A percentile compares a stretch with the other conserved stretches of the same genome.
Conservation (phyloP, 2,113 vertebrate genomes). For the Phalacrocorax aristotelis region DNA sequence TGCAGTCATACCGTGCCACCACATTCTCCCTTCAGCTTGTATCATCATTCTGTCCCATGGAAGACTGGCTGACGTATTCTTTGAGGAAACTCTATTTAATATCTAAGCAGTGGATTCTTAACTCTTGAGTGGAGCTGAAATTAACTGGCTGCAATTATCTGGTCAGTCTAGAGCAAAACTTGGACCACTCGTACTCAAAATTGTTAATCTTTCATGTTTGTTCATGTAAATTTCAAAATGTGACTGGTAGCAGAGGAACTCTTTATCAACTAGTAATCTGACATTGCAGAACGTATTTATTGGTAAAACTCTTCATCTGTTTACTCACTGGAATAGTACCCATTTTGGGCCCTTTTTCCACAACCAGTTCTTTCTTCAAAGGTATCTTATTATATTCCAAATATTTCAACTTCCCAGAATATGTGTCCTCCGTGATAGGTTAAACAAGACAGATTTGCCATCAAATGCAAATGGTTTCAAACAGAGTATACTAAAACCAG, state of each 20-base stretch:
- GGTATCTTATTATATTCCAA: not conserved
- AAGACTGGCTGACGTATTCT: not conserved
- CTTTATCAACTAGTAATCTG: not conserved
- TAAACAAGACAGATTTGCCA: not conserved
- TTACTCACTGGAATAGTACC: not conserved
- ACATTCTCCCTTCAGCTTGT: not conserved
- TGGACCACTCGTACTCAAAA: not conserved
- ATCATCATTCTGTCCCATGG: not conserved
- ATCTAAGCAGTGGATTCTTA: not conserved
- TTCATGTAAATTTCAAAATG: not conserved
- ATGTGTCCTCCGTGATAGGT: not conserved
- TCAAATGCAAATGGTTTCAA: not conserved
- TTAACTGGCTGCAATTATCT: not conserved
- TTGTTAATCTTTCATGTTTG: not conserved
- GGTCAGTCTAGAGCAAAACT: not conserved
- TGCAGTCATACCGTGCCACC: not conserved
- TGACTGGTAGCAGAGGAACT: not conserved
- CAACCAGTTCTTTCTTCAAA: not conserved
- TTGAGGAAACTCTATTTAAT: not conserved
- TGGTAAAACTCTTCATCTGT: not conserved
- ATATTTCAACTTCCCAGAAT: not conserved
- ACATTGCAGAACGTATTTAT: not conserved
- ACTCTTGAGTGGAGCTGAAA: not conserved
- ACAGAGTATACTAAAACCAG: not conserved
- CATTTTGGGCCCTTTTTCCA: not conserved